Evolutionary conservation across 2,888 invertebrate genomes (phyloP), one percentile per base, ranked within the genome.

Genomic region (Cephus nigrinus): DNA sequence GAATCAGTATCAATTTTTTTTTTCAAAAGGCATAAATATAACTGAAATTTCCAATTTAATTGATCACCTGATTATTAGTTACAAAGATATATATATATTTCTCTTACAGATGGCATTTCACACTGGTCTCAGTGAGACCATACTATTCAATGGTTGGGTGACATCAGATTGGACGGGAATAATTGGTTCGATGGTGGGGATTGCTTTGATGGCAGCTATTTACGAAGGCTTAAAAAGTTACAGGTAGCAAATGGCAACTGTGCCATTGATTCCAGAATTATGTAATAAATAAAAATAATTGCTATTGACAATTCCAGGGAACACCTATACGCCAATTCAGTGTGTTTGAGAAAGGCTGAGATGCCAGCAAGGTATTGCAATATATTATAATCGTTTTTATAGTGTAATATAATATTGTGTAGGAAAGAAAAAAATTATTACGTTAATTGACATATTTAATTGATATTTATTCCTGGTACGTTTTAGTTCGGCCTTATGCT

Each of bases 221-320:
- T 95, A 95, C 84, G 95, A 96, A 90, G 95, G 94, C 9, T 88
- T 96, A 9, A 95, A 95, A 88, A 94, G 93, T 88, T 93, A 93
- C 82, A 92, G 94, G 93, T 92, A 55, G 9, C 55, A 55, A 23
- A 55, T 23, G 1, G 55, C 23, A 31, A 76, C 15, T 23, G 23
- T 5, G 35, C 73, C 12, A 36, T 73, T 68, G 68, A 69, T 34
- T 73, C 34, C n/a, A 55, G 31, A 76, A 34, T 71, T 0, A 11
- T 11, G 2, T 9, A 55, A 55, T 23, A 23, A 34, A 30, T 55
- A 15, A 40, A 40, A 40, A 40, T 40, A 15, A 23, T 23, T 23
- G 9, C 55, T 55, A 23, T 23, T 9, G 23, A 9, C 55, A 55
- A 55, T 84, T 32, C 71, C 76, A 89, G 89, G 3, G 89, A 90